These are phyloP conservation scores for Cataglyphis altisquamis DNA, from an alignment of 2,888 invertebrate species.

Conservation along the genomic window DNA sequence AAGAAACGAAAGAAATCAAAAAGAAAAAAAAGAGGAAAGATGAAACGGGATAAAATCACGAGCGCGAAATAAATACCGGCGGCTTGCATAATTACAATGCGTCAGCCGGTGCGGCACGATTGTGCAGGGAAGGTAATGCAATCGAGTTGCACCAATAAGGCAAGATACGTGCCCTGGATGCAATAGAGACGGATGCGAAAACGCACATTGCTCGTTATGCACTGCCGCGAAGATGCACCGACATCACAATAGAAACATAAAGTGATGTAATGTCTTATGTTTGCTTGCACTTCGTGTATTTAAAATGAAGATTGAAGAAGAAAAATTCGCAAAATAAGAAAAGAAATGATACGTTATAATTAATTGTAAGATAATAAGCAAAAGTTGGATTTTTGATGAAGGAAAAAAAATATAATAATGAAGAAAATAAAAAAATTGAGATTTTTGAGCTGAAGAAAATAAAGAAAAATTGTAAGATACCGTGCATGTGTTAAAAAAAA, in stretches of 20 bases:
- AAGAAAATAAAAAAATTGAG: background rate
- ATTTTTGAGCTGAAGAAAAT: background rate
- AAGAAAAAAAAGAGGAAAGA: constrained; percentile 57
- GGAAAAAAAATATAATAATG: background rate
- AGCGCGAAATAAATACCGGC: constrained; percentile 69
- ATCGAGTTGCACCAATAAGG: constrained; percentile 78
- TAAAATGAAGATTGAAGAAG: background rate
- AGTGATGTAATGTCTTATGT: background rate
- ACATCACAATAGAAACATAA: constrained; percentile 7
- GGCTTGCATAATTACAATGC: constrained; percentile 74
- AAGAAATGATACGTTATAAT: background rate
- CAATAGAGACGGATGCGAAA: constrained; percentile 60
- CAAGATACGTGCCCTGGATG: constrained; percentile 80
- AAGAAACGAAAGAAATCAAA: constrained; percentile 17
- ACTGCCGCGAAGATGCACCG: background rate
- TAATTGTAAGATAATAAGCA: background rate
- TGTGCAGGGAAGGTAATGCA: constrained; percentile 63
- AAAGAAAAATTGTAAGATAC: background rate
- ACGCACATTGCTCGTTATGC: constrained; percentile 50
- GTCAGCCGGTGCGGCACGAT: constrained; percentile 67
- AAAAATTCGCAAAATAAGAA: background rate
- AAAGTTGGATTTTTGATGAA: background rate
- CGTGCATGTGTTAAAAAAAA: background rate
- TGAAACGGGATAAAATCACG: constrained; percentile 61
- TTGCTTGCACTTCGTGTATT: background rate